These are phyloP conservation scores for Anas platyrhynchos DNA, from an alignment of 2,113 vertebrate genomes.

Conservation along the genomic window DNA sequence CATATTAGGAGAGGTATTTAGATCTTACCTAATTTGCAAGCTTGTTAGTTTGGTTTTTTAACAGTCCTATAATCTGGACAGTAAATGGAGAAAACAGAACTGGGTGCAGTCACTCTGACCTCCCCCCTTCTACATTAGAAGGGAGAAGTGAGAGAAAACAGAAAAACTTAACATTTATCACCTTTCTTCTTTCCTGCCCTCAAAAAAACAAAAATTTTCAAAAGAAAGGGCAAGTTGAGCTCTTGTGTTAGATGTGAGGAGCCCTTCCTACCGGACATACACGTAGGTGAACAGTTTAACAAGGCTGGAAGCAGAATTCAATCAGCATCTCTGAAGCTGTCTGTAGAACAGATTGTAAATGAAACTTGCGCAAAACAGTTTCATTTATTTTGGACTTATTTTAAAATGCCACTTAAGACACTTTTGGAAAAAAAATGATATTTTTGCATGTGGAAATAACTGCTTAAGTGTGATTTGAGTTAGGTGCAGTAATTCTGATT, in stretches of 20 bases:
- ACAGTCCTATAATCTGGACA: neutral
- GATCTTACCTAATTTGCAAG: neutral
- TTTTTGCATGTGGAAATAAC: neutral
- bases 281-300: neutral
- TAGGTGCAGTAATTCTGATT: neutral
- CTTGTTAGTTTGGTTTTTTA: neutral
- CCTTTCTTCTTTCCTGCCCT: neutral
- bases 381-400: no score
- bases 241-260: neutral
- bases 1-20: accelerated
- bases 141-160: neutral
- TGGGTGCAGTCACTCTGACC: neutral
- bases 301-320: neutral
- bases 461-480: neutral
- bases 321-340: neutral
- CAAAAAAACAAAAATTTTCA: neutral
- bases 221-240: neutral
- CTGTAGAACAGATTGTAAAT: neutral
- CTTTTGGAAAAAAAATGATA: neutral
- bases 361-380: neutral
- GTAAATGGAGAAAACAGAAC: neutral
- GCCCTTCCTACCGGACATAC: neutral
- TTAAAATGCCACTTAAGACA: neutral
- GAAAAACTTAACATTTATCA: neutral
- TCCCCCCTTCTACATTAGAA: neutral